These are phyloP conservation scores for Lophotriccus pileatus DNA, from an alignment of 2,797 vertebrate genomes.

Conservation along the genomic window DNA sequence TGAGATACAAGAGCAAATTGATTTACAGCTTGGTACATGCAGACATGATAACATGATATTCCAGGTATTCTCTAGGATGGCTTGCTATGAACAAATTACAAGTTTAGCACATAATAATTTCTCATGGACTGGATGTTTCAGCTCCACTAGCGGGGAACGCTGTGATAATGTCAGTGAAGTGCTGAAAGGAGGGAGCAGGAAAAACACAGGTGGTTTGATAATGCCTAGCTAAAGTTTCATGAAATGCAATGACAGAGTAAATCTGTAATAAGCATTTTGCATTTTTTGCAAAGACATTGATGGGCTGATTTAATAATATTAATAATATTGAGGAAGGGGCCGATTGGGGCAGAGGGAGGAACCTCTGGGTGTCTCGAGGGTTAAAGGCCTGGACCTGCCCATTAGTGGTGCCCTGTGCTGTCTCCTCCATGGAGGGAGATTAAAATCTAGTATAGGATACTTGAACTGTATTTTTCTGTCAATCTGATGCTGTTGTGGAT, in stretches of 20 bases:
- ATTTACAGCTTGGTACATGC: not conserved
- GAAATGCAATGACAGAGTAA: not conserved
- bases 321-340: fast-evolving
- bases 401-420: not conserved
- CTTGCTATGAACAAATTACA: not conserved
- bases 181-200: not conserved
- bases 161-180: not conserved
- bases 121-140: not conserved
- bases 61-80: not conserved
- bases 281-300: not conserved
- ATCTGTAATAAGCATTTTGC: not conserved
- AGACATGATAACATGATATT: not conserved
- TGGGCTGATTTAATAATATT: not conserved
- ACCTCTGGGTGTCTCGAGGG: not conserved
- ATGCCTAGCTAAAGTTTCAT: not conserved
- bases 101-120: not conserved
- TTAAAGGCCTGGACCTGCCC: not conserved
- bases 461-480: not conserved
- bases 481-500: not conserved
- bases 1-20: not conserved
- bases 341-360: not conserved
- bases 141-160: not conserved
- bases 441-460: not conserved
- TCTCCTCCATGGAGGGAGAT: not conserved
- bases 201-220: not conserved